Evolutionary conservation across 2,888 invertebrate genomes (phyloP).

Genomic region (Uropetala carovei): DNA sequence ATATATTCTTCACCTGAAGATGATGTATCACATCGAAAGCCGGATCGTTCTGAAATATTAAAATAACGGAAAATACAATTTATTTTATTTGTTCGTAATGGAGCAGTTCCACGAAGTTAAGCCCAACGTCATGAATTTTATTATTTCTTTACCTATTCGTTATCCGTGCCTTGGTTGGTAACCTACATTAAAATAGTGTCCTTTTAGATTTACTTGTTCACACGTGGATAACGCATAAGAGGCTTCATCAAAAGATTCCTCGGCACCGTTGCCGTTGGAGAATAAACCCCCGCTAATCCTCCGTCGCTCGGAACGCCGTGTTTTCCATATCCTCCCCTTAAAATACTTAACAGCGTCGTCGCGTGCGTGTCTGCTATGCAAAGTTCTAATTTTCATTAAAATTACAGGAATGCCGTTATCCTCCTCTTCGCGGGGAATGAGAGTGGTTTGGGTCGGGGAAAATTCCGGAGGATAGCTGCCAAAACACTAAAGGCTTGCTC

Average conservation of each 20-base stretch:
- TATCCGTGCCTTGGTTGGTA: not conserved
- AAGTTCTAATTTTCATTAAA: not conserved
- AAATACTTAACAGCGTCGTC: conserved; percentile 7
- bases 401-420: not conserved
- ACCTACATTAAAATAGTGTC: not conserved
- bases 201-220: too few relatives aligned
- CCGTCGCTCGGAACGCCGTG: not conserved
- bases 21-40: too few relatives aligned
- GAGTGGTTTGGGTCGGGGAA: too few relatives aligned
- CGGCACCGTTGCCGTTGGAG: too few relatives aligned
- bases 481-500: not conserved
- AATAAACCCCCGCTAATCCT: not conserved
- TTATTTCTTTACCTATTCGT: not conserved
- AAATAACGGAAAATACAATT: too few relatives aligned
- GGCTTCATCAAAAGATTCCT: not conserved
- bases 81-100: too few relatives aligned
- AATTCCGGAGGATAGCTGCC: not conserved
- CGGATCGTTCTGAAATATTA: too few relatives aligned
- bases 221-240: not conserved
- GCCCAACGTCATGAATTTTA: too few relatives aligned
- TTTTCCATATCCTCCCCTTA: not conserved
- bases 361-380: not conserved
- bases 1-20: too few relatives aligned
- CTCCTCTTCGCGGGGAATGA: not conserved
- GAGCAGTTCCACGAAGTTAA: too few relatives aligned